Percentiles rank a stretch among this genome's conserved stretches.
These are phyloP conservation scores for Ceramica pisi DNA, from an alignment of 2,888 invertebrate genomes.

Conservation along the genomic window DNA sequence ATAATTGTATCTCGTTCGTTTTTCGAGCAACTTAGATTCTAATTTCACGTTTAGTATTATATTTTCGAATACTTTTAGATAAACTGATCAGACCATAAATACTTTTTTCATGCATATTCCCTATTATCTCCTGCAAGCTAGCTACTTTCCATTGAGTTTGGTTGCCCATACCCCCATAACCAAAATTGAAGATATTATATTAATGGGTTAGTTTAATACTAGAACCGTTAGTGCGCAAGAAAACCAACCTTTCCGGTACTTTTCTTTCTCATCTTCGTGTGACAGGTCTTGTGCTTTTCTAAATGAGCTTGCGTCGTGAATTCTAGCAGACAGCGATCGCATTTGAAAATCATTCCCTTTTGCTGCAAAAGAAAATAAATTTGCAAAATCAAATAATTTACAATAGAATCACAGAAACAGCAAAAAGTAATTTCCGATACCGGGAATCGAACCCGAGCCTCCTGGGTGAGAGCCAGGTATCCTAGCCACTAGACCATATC, in stretches of 20 bases:
- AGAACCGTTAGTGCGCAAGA: not conserved
- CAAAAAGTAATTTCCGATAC: conserved; percentile 86
- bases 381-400: not conserved
- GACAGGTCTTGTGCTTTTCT: conserved; percentile 67
- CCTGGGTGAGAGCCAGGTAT: conserved; percentile 94
- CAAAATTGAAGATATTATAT: not conserved
- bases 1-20: no score
- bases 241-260: conserved; percentile 55
- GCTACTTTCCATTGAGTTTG: no score
- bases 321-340: conserved; percentile 68
- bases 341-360: conserved; percentile 49
- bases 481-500: conserved; percentile 93
- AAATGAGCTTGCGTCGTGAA: conserved; percentile 63
- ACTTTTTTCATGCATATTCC: no score
- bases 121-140: no score
- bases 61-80: no score
- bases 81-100: no score
- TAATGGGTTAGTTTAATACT: not conserved
- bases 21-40: no score
- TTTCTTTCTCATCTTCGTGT: conserved; percentile 48
- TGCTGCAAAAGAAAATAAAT: conserved; percentile 30
- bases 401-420: not conserved
- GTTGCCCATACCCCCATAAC: not conserved
- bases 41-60: no score
- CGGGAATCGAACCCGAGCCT: conserved; percentile 92